Evolutionary conservation across 1,140 invertebrate genomes (phyloP).

Genomic region (Notospermus geniculatus): DNA sequence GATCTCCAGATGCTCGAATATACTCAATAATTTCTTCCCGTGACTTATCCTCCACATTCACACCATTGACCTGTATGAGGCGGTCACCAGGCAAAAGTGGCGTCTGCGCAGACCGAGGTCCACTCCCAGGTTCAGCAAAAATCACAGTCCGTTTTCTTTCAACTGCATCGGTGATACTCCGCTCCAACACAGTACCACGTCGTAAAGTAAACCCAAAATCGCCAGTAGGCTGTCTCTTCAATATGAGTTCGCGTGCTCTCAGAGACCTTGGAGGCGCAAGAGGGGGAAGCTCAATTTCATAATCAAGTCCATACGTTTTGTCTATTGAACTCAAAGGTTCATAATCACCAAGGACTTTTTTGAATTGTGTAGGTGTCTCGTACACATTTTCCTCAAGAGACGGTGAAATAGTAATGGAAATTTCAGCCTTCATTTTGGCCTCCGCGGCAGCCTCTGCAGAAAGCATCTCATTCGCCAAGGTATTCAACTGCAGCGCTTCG

Average conservation of each 20-base stretch:
- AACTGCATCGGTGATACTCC: conserved; percentile 34
- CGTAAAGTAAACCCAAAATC: conserved; percentile 93
- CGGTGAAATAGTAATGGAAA: neutral
- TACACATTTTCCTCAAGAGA: neutral
- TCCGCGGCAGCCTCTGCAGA: conserved; percentile 1
- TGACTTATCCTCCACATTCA: conserved; percentile 77
- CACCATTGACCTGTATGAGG: conserved; percentile 85
- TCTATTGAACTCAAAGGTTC: conserved; percentile 24
- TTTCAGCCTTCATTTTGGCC: neutral
- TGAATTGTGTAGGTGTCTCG: conserved; percentile 7
- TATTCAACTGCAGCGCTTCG: conserved; percentile 41
- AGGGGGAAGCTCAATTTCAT: conserved; percentile 73
- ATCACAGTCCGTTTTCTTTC: conserved; percentile 71
- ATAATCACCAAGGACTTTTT: conserved; percentile 16
- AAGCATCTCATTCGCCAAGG: conserved; percentile 37
- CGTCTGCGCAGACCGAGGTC: conserved; percentile 64
- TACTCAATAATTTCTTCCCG: conserved; percentile 92
- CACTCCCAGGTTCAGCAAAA: conserved; percentile 87
- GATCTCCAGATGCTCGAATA: conserved; percentile 80
- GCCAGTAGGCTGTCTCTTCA: conserved; percentile 79
- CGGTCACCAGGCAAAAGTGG: conserved; percentile 86
- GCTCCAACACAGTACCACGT: conserved; percentile 61
- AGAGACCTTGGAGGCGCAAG: conserved; percentile 73
- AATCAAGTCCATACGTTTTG: conserved; percentile 45
- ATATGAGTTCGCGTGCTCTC: conserved; percentile 71